phyloP scores from a whole-genome alignment of 23 tunicate species.

The Oikopleura vanhoeffeni region DNA sequence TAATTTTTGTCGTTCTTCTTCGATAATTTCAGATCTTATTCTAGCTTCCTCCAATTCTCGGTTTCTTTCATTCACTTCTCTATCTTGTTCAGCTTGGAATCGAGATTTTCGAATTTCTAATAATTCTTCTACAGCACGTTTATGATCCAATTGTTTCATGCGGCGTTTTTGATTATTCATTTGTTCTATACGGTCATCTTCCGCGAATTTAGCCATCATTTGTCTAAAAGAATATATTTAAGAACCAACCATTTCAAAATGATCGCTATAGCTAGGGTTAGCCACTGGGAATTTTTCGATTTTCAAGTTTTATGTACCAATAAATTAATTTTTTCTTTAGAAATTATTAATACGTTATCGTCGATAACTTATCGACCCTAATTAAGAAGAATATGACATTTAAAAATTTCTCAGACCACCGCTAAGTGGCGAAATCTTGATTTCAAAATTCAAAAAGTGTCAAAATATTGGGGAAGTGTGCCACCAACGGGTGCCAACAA shows the following conservation, averaged over 20 bases:
- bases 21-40: conserved; percentile 64
- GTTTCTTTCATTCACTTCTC: neutral
- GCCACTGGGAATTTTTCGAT: too few species aligned
- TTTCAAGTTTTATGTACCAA: too few species aligned
- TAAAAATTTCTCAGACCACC: too few species aligned
- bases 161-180: conserved; percentile 89
- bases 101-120: neutral
- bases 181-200: conserved; percentile 90
- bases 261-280: too few species aligned
- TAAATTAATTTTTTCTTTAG: too few species aligned
- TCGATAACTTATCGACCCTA: too few species aligned
- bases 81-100: neutral
- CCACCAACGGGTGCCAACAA: too few species aligned
- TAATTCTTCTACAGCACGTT: conserved; percentile 54
- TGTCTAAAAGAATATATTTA: conserved; percentile 16
- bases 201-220: conserved; percentile 93
- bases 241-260: neutral
- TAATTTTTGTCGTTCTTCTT: conserved; percentile 70
- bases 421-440: too few species aligned
- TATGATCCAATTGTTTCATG: conserved; percentile 89
- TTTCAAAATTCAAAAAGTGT: too few species aligned
- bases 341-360: too few species aligned
- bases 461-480: too few species aligned
- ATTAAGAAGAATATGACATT: too few species aligned
- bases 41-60: conserved; percentile 34